Percentiles rank a stretch among this genome's conserved stretches.
Evolutionary conservation across 2,888 invertebrate species (phyloP).

Genomic region (Morpho helenor): DNA sequence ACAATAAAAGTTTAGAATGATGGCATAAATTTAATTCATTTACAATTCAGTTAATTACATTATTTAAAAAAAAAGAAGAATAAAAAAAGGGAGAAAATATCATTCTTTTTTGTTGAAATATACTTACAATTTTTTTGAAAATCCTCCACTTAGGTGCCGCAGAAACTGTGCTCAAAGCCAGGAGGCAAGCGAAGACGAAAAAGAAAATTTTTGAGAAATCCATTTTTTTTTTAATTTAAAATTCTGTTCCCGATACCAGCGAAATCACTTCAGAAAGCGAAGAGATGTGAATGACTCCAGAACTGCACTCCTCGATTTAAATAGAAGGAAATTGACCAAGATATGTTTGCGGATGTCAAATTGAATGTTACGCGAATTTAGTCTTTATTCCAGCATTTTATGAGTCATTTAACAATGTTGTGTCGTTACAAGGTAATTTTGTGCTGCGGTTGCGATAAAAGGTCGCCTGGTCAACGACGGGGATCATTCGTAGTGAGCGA

Average conservation of each 20-base stretch:
- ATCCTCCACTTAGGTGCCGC: slow-evolving; percentile 49
- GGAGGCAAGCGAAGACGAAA: slow-evolving; percentile 27
- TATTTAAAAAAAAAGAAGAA: too few species aligned
- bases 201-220: slow-evolving; percentile 30
- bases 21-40: too few species aligned
- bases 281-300: slow-evolving; percentile 10
- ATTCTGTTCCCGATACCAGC: not conserved
- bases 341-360: not conserved
- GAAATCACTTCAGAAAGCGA: slow-evolving; percentile 1
- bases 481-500: slow-evolving; percentile 5
- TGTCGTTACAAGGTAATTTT: not conserved
- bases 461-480: slow-evolving; percentile 10
- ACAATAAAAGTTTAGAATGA: too few species aligned
- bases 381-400: not conserved
- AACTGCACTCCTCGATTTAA: slow-evolving; percentile 11
- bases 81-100: not conserved
- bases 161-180: slow-evolving; percentile 36
- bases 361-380: not conserved
- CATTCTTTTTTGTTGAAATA: too few species aligned
- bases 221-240: slow-evolving; percentile 24
- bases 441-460: slow-evolving; percentile 1
- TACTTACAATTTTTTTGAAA: slow-evolving; percentile 55
- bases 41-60: too few species aligned
- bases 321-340: slow-evolving; percentile 18
- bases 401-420: not conserved